Percentiles rank a stretch among this genome's conserved stretches.
phyloP scores from a whole-genome alignment of 2,888 invertebrate genomes.

The Drosophila algonquin region DNA sequence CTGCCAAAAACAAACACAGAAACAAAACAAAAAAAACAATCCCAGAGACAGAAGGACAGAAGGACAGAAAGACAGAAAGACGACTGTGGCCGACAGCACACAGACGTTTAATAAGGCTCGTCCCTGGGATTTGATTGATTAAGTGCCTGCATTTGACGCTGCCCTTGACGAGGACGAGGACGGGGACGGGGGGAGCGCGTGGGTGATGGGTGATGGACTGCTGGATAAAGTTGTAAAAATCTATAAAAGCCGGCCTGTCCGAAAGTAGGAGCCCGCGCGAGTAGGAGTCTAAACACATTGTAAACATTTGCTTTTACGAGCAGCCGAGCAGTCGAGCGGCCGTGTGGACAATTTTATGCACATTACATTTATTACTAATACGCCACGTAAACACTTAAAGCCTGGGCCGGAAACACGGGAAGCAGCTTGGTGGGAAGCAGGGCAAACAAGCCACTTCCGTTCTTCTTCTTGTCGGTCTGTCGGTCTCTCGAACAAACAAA shows the following conservation, averaged over 20 bases:
- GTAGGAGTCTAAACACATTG: conserved; percentile 54
- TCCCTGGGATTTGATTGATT: conserved; percentile 66
- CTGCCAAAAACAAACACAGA: conserved; percentile 68
- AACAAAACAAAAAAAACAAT: conserved; percentile 1
- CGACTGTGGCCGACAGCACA: conserved; percentile 38
- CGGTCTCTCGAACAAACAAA: conserved; percentile 15
- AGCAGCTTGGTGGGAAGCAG: not conserved
- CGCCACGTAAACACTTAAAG: conserved; percentile 79
- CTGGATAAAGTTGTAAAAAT: conserved; percentile 68
- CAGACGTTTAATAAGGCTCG: conserved; percentile 60
- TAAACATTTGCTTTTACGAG: conserved; percentile 59
- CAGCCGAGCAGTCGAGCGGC: conserved; percentile 9
- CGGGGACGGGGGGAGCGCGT: conserved; percentile 23
- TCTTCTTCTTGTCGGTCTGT: conserved; percentile 1
- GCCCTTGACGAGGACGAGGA: conserved; percentile 51
- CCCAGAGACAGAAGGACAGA: conserved; percentile 18
- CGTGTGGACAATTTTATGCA: conserved; percentile 55
- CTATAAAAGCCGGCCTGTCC: conserved; percentile 25
- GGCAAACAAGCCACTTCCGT: conserved; percentile 70
- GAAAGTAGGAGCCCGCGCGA: too few relatives aligned
- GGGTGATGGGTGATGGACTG: conserved; percentile 24
- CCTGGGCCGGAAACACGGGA: conserved; percentile 28
- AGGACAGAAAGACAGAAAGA: too few relatives aligned
- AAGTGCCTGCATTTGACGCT: conserved; percentile 74
- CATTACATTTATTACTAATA: conserved; percentile 76